phyloP scores from a whole-genome alignment of 2,888 invertebrate species.

The Elegia similella region DNA sequence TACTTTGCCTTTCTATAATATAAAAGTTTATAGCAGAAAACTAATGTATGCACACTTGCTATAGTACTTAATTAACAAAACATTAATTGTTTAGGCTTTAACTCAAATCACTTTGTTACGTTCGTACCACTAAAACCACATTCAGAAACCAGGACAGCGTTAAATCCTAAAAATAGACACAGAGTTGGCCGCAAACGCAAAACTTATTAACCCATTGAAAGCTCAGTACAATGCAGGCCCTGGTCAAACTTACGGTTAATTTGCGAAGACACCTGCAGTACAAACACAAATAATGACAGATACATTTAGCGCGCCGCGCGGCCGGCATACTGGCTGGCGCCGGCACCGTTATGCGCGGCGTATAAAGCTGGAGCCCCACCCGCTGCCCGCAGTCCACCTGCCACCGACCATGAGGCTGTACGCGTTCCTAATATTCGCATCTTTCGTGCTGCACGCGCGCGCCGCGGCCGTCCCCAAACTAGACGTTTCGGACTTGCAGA shows the following conservation, averaged over 20 bases:
- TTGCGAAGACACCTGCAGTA: slow-evolving; percentile 46
- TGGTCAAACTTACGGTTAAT: slow-evolving; percentile 29
- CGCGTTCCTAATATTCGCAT: slow-evolving; percentile 53
- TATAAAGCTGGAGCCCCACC: slow-evolving; percentile 61
- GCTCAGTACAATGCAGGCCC: background rate
- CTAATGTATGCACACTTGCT: too few relatives aligned
- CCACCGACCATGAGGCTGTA: slow-evolving; percentile 62
- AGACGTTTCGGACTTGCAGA: slow-evolving; percentile 29
- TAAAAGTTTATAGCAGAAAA: too few relatives aligned
- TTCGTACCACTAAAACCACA: background rate
- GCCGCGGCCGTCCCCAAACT: slow-evolving; percentile 54
- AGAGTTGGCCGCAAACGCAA: background rate
- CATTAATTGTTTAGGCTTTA: too few relatives aligned
- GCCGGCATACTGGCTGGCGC: slow-evolving; percentile 40
- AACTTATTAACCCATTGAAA: background rate
- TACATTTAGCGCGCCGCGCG: slow-evolving; percentile 52
- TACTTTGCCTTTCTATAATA: too few relatives aligned
- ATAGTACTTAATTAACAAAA: too few relatives aligned
- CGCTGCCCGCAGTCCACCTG: slow-evolving; percentile 50
- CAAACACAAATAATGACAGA: slow-evolving; percentile 60
- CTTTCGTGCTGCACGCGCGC: slow-evolving; percentile 51
- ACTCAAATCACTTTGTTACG: background rate
- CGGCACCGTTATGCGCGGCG: slow-evolving; percentile 63
- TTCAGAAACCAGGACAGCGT: background rate
- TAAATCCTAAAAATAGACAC: background rate